These are phyloP conservation scores for Sycon ciliatum DNA, from an alignment of 37 sponge, comb jelly and placozoan species.

Conservation along the genomic window DNA sequence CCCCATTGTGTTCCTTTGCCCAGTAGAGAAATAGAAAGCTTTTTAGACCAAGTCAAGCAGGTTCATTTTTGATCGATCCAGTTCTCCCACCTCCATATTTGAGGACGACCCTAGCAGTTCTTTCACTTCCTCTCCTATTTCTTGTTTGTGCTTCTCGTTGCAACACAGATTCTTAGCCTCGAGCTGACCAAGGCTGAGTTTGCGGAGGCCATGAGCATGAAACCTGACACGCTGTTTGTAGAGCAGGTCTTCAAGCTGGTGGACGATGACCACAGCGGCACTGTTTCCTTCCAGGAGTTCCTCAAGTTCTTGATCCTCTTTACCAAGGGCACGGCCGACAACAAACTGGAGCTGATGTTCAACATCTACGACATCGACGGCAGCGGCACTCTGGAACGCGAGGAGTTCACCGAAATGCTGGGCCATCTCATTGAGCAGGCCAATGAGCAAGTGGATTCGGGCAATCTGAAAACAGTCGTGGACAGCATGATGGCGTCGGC, in stretches of 20 bases:
- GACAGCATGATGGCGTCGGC: too few relatives aligned
- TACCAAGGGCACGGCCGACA: conserved; percentile 67
- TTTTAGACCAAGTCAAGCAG: too few relatives aligned
- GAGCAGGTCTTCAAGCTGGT: conserved; percentile 91
- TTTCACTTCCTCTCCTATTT: too few relatives aligned
- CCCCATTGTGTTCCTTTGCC: too few relatives aligned
- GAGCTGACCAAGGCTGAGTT: conserved; percentile 82
- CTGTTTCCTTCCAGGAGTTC: conserved; percentile 85
- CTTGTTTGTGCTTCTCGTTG: too few relatives aligned
- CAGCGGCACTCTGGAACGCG: conserved; percentile 51
- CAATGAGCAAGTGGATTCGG: too few relatives aligned
- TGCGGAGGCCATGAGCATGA: conserved; percentile 82
- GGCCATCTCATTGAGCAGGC: too few relatives aligned
- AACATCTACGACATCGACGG: conserved; percentile 88
- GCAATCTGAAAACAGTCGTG: too few relatives aligned
- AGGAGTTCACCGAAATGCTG: conserved; percentile 84
- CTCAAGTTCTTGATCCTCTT: conserved; percentile 84
- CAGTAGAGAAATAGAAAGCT: too few relatives aligned
- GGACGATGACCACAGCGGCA: conserved; percentile 76
- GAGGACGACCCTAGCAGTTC: too few relatives aligned
- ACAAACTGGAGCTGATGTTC: conserved; percentile 93
- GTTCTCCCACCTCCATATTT: too few relatives aligned
- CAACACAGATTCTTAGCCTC: conserved; percentile 13
- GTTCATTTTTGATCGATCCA: too few relatives aligned
- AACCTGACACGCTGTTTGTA: conserved; percentile 76